Evolutionary conservation across 37 sponge, comb jelly and placozoan genomes (phyloP).

Genomic region (Agelas oroides): DNA sequence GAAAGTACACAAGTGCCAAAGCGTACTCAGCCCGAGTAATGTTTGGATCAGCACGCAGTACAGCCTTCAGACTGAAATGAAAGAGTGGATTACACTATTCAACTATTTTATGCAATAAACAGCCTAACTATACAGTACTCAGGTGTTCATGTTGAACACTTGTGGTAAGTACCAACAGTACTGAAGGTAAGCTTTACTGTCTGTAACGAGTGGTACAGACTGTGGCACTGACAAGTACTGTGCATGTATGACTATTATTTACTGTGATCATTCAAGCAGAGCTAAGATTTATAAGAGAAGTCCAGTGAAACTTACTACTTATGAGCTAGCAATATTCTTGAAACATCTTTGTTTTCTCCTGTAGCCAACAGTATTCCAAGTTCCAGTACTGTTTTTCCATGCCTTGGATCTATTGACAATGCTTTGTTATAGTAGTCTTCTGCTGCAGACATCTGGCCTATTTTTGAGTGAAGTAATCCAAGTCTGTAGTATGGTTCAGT

Average conservation of each 20-base stretch:
- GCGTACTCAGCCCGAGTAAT: conserved; percentile 29
- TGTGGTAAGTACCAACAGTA: too few species aligned
- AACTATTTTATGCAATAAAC: too few species aligned
- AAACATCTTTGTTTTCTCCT: background rate
- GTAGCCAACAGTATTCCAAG: conserved; percentile 6
- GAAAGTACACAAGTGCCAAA: conserved; percentile 42
- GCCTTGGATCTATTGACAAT: background rate
- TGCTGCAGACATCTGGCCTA: conserved; percentile 17
- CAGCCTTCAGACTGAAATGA: conserved; percentile 35
- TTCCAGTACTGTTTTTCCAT: conserved; percentile 15
- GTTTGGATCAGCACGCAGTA: conserved; percentile 1
- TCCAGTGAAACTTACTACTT: conserved; percentile 46
- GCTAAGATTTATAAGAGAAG: too few species aligned
- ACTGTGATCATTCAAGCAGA: too few species aligned
- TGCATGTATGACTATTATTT: too few species aligned
- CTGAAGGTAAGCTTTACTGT: too few species aligned
- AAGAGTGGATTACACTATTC: too few species aligned
- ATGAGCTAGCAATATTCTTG: background rate
- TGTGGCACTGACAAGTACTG: too few species aligned
- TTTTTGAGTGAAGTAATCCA: conserved; percentile 26
- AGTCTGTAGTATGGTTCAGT: conserved; percentile 45
- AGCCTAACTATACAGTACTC: too few species aligned
- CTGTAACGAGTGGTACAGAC: too few species aligned
- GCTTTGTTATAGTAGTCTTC: conserved; percentile 43
- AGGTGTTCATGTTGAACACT: too few species aligned